Evolutionary conservation across 1,140 invertebrate genomes (phyloP), one percentile per base, ranked within the genome.

Genomic region (Anastatus disparis): DNA sequence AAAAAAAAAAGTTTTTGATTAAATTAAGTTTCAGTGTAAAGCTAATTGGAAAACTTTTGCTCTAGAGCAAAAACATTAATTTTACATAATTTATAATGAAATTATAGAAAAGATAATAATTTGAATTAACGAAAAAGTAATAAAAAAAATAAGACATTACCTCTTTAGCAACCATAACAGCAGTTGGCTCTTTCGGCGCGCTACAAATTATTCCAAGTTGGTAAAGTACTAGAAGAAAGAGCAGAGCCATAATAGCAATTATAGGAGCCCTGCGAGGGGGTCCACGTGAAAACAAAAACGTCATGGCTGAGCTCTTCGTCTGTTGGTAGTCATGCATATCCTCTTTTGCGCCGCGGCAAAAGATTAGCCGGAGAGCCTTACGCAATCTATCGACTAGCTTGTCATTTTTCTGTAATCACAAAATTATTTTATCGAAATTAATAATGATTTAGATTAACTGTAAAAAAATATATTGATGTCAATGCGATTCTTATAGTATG

Each of bases 161-260:
- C 78, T 86, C 82, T 76, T 84, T 85, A 31, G 84, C 74, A 12
- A 85, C 67, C 84, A 86, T 86, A 17, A 84, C 66, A 0, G 81
- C 73, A 22, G 76, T 77, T 12, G 82, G 79, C 24, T 83, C 79
- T 55, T 84, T 85, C 0, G 70, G 46, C 17, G 72, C 64, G 12
- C 74, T 77, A 55, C 83, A 85, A 48, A 86, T 85, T 61, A 86
- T 81, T 15, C 84, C 83, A 12, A 86, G 79, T 50, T 86, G 83
- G 68, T 86, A 86, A 1, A 86, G 80, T n/a, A 77, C 77, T 44
- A 85, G 78, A 20, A 86, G 50, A 22, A 82, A 78, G 12, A 84
- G 53, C 9, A 85, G 71, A 1, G 74, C 81, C 13, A 81, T 65
- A 74, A 85, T 78, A 63, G 82, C 84, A 50, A 84, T 73, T 35